phyloP scores from a whole-genome alignment of 2,797 vertebrate genomes.

The Hippoglossus hippoglossus region DNA sequence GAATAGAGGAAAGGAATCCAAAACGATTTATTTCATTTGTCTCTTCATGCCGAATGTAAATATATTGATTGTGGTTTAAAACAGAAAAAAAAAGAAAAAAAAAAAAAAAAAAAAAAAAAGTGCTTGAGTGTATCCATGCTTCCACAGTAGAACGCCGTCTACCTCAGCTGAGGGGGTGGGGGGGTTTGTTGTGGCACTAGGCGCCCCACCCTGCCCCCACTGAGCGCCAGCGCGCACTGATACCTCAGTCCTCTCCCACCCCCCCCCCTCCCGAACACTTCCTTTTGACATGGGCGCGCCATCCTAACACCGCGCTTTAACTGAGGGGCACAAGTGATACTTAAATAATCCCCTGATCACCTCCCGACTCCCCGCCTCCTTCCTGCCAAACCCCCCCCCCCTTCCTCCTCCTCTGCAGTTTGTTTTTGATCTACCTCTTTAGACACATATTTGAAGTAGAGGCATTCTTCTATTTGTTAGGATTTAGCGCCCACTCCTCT shows the following conservation, averaged over 20 bases:
- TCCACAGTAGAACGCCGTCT: slow-evolving; percentile 92
- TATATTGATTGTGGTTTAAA: slow-evolving; percentile 90
- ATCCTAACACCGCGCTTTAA: slow-evolving; percentile 82
- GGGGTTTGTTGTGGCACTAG: slow-evolving; percentile 79
- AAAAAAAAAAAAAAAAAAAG: slow-evolving; percentile 65
- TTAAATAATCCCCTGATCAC: slow-evolving; percentile 73
- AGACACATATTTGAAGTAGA: slow-evolving; percentile 93
- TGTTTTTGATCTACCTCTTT: slow-evolving; percentile 97
- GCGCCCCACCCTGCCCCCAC: slow-evolving; percentile 82
- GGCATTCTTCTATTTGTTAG: slow-evolving; percentile 91
- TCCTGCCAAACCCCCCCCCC: slow-evolving; percentile 40
- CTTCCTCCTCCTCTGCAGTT: slow-evolving; percentile 75
- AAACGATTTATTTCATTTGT: slow-evolving; percentile 73
- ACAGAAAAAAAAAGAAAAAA: slow-evolving; percentile 65
- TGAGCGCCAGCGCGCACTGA: slow-evolving; percentile 87
- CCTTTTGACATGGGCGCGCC: slow-evolving; percentile 86
- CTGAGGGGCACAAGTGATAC: slow-evolving; percentile 91
- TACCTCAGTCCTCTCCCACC: slow-evolving; percentile 84
- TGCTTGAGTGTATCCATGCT: slow-evolving; percentile 90
- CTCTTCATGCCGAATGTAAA: slow-evolving; percentile 90
- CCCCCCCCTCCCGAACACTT: slow-evolving; percentile 79
- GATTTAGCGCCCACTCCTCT: slow-evolving; percentile 79
- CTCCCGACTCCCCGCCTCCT: slow-evolving; percentile 31
- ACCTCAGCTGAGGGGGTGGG: slow-evolving; percentile 91
- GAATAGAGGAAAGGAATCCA: slow-evolving; percentile 75